Conservation (phyloP, 2,888 invertebrate genomes). For the Apodemia hepburni region DNA sequence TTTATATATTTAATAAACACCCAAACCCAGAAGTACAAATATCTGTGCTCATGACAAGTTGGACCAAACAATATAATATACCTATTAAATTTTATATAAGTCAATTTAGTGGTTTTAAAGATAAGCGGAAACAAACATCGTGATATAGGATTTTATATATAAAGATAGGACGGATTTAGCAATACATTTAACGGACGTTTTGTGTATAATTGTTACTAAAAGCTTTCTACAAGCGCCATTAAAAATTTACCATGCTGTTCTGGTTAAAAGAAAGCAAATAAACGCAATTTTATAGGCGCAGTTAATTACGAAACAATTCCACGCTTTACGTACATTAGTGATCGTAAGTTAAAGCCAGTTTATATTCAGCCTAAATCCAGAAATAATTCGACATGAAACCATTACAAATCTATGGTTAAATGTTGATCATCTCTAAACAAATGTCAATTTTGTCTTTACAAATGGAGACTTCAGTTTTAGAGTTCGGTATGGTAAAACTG, state of each 20-base stretch:
- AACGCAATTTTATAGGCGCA: constrained; percentile 12
- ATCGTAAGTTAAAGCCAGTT: constrained; percentile 13
- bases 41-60: no score
- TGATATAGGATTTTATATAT: no score
- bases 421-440: not conserved
- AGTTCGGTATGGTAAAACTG: no score
- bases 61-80: no score
- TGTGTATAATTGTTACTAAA: not conserved
- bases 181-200: not conserved
- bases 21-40: no score
- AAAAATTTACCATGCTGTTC: constrained; percentile 1
- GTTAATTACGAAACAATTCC: constrained; percentile 11
- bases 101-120: no score
- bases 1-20: no score
- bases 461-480: no score
- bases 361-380: not conserved
- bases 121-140: no score
- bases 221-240: constrained; percentile 9
- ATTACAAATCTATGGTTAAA: not conserved
- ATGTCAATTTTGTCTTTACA: not conserved
- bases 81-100: no score
- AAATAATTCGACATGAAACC: constrained; percentile 7
- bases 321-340: constrained; percentile 8
- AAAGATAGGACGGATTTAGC: no score
- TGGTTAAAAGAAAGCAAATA: constrained; percentile 15